phyloP scores from a whole-genome alignment of 2,888 invertebrate species.

The Trissoscelio sp. region DNA sequence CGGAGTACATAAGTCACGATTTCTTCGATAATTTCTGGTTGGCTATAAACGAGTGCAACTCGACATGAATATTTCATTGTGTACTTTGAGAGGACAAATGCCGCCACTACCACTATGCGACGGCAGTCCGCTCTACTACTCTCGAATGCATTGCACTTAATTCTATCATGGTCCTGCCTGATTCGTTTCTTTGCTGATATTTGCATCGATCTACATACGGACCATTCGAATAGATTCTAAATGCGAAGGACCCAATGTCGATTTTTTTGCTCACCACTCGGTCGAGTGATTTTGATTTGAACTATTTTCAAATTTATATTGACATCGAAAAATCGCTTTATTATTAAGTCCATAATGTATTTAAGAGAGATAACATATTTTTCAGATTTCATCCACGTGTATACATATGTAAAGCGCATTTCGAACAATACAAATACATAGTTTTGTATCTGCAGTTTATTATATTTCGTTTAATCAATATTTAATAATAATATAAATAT shows the following conservation, averaged over 20 bases:
- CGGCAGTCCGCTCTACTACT: constrained; percentile 45
- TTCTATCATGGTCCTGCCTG: constrained; percentile 49
- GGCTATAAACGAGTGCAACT: constrained; percentile 70
- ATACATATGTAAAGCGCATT: too few species aligned
- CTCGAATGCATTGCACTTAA: constrained; percentile 64
- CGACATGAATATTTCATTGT: constrained; percentile 78
- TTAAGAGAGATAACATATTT: too few species aligned
- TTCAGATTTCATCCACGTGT: too few species aligned
- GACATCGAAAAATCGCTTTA: constrained; percentile 5
- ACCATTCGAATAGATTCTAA: constrained; percentile 44
- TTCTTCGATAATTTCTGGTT: constrained; percentile 72
- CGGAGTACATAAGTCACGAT: constrained; percentile 72
- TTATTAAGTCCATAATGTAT: too few species aligned
- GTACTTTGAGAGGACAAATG: constrained; percentile 72
- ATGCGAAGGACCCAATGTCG: constrained; percentile 1
- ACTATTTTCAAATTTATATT: background rate
- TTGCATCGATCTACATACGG: constrained; percentile 62
- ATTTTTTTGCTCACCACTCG: constrained; percentile 25
- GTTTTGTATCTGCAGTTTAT: too few species aligned
- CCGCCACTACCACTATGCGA: constrained; percentile 56
- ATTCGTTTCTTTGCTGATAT: constrained; percentile 47
- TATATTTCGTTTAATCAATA: too few species aligned
- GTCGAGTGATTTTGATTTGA: constrained; percentile 25
- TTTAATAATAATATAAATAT: too few species aligned
- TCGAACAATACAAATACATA: too few species aligned